Conservation (phyloP, 2,888 invertebrate species). For the Cataglyphis altisquamis region DNA sequence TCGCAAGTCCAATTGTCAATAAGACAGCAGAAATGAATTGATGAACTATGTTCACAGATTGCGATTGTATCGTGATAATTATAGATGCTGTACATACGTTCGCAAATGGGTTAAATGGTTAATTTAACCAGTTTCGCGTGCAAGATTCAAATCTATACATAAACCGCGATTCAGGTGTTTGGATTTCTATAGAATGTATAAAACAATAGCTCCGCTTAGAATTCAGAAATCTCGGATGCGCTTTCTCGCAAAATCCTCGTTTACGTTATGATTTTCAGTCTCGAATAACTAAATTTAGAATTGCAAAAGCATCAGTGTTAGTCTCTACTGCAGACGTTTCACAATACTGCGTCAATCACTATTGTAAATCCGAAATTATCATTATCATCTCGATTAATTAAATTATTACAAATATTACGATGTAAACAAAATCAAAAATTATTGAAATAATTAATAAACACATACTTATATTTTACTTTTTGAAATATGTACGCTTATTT, state of each 20-base stretch:
- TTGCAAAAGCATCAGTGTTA: neutral
- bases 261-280: neutral
- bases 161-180: slow-evolving; percentile 43
- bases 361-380: neutral
- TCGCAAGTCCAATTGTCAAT: slow-evolving; percentile 35
- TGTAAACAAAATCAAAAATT: neutral
- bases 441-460: neutral
- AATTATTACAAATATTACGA: neutral
- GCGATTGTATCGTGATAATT: slow-evolving; percentile 29
- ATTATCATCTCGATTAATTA: neutral
- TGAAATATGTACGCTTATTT: neutral
- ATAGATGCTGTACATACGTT: slow-evolving; percentile 22
- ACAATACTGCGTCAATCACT: neutral
- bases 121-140: slow-evolving; percentile 41
- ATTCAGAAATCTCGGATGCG: slow-evolving; percentile 13
- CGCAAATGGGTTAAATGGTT: slow-evolving; percentile 45
- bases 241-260: slow-evolving; percentile 22
- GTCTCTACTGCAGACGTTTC: neutral
- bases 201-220: slow-evolving; percentile 35
- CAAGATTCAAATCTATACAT: slow-evolving; percentile 39
- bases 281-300: neutral
- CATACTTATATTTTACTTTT: neutral
- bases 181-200: slow-evolving; percentile 24
- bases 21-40: neutral
- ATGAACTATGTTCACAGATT: neutral